Conservation (phyloP, 1,140 invertebrate genomes). For the Bactericera cockerelli region DNA sequence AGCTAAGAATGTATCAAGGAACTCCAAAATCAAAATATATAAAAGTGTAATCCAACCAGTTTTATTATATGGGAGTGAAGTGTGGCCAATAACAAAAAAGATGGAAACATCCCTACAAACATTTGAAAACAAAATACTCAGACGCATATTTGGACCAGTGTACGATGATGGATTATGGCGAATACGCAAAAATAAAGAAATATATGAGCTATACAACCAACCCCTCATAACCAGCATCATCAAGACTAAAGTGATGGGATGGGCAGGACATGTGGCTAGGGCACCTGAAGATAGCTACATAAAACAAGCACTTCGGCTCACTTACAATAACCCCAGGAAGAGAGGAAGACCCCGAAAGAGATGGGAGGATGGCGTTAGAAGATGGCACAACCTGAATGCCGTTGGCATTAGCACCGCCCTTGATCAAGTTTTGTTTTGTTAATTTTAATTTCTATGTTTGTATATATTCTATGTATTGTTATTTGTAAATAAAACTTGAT, state of each 20-base stretch:
- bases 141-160: not conserved
- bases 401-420: no score
- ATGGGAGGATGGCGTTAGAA: not conserved
- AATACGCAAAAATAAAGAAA: not conserved
- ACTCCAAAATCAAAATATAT: not conserved
- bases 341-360: not conserved
- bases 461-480: no score
- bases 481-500: no score
- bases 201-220: not conserved
- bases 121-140: not conserved
- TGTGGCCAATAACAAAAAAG: not conserved
- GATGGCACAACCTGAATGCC: no score
- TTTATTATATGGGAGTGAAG: not conserved
- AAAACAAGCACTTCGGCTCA: not conserved
- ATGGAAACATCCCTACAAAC: not conserved
- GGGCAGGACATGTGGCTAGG: not conserved
- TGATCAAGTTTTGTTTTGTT: no score
- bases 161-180: not conserved
- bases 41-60: not conserved
- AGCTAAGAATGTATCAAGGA: not conserved
- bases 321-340: not conserved
- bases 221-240: not conserved
- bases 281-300: not conserved
- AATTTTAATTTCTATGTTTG: no score
- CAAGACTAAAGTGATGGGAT: not conserved